phyloP scores from a whole-genome alignment of 2,113 vertebrate species.

The Siniperca knerii region DNA sequence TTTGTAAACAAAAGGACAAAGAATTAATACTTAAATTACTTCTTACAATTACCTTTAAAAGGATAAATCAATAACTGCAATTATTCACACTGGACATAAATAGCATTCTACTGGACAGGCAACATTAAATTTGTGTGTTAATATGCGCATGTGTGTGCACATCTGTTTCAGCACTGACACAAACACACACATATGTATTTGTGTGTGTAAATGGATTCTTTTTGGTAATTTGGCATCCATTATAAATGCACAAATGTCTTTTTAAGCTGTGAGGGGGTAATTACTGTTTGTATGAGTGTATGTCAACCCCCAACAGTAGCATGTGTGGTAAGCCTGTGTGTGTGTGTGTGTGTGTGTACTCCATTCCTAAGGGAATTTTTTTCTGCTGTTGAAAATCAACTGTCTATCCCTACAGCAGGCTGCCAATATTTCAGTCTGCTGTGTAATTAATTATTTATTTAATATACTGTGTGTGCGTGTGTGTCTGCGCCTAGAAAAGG shows the following conservation, averaged over 20 bases:
- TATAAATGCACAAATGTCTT: conserved; percentile 62
- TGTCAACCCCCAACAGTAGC: conserved; percentile 42
- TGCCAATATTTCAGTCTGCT: conserved; percentile 69
- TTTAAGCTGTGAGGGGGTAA: conserved; percentile 66
- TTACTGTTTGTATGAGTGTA: conserved; percentile 65
- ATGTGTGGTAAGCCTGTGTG: conserved; percentile 23
- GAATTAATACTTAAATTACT: conserved; percentile 36
- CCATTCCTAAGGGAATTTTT: conserved; percentile 30
- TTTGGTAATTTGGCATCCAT: conserved; percentile 56
- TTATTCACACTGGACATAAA: conserved; percentile 39
- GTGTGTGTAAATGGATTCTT: conserved; percentile 51
- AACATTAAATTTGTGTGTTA: conserved; percentile 15
- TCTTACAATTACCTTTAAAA: conserved; percentile 36
- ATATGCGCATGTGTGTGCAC: neutral
- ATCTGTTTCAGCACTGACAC: conserved; percentile 1
- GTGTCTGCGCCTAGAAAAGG: neutral
- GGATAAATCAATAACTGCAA: conserved; percentile 38
- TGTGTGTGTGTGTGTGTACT: neutral
- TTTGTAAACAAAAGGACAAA: conserved; percentile 1
- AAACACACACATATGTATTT: neutral
- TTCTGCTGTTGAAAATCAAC: conserved; percentile 54
- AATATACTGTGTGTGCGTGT: conserved; percentile 43
- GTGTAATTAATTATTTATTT: conserved; percentile 73
- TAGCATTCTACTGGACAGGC: conserved; percentile 18
- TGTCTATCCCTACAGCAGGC: conserved; percentile 43